Evolutionary conservation across 2,888 invertebrate species (phyloP).

Genomic region (Cetonia aurata): DNA sequence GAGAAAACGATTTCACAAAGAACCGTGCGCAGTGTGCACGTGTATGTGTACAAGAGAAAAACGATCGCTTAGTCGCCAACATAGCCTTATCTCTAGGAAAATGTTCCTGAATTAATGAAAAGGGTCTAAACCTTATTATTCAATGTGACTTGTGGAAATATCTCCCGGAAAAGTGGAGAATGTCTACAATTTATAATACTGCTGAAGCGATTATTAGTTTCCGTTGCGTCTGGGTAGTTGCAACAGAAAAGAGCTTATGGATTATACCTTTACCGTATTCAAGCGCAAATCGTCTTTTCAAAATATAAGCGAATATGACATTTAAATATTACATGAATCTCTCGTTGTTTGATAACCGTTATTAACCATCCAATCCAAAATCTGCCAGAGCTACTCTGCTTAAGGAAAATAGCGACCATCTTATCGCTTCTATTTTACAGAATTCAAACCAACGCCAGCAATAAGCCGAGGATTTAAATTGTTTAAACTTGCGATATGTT

Average conservation of each 20-base stretch:
- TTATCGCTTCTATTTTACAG: no score
- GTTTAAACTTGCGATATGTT: no score
- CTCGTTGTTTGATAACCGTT: no score
- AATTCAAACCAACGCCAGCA: no score
- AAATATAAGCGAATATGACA: no score
- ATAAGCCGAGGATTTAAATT: no score
- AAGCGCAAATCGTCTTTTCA: no score
- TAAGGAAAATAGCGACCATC: no score
- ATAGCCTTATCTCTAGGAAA: slow-evolving; percentile 37
- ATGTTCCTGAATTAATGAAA: slow-evolving; percentile 44
- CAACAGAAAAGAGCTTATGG: background rate
- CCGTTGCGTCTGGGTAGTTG: slow-evolving; percentile 25
- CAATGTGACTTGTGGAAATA: slow-evolving; percentile 44
- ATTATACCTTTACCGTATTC: no score
- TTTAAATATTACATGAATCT: no score
- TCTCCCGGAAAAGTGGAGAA: slow-evolving; percentile 41
- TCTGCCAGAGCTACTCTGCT: no score
- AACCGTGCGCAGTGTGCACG: background rate
- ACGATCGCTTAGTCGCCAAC: slow-evolving; percentile 21
- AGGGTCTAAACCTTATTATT: slow-evolving; percentile 44
- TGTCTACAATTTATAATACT: slow-evolving; percentile 50
- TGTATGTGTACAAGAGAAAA: slow-evolving; percentile 1
- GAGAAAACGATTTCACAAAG: slow-evolving; percentile 29
- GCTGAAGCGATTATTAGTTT: slow-evolving; percentile 53
- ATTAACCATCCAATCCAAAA: no score